Evolutionary conservation across 2,888 invertebrate species (phyloP).

Genomic region (Pristionchus arcanus): DNA sequence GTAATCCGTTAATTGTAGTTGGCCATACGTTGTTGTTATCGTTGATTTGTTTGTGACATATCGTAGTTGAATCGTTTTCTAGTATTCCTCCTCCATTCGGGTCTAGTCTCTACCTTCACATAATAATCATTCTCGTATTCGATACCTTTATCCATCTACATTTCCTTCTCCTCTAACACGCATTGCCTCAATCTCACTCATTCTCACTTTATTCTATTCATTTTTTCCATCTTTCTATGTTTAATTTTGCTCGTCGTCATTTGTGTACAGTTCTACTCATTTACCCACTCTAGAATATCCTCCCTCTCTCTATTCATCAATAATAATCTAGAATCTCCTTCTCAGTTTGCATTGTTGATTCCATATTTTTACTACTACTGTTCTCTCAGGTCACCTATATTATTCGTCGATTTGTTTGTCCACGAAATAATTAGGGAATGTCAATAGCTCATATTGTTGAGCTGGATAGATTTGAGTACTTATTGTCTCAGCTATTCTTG

Average conservation of each 20-base stretch:
- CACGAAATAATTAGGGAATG: background rate
- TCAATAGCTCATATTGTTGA: background rate
- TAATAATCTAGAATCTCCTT: background rate
- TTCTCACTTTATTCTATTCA: background rate
- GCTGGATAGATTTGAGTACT: background rate
- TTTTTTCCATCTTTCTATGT: background rate
- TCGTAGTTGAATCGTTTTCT: background rate
- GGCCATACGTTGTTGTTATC: conserved; percentile 37
- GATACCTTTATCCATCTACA: background rate
- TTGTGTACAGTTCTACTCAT: conserved; percentile 36
- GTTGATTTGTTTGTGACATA: conserved; percentile 39
- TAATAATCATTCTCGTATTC: background rate
- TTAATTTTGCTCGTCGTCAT: conserved; percentile 18
- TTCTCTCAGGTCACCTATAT: background rate
- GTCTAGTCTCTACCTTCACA: background rate
- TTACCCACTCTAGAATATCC: background rate
- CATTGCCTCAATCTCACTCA: conserved; percentile 29
- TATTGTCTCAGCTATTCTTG: conserved; percentile 1
- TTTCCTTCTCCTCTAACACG: conserved; percentile 25
- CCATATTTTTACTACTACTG: background rate
- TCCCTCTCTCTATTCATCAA: background rate
- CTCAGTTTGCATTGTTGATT: conserved; percentile 18
- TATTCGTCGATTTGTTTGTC: background rate
- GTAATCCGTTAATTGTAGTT: conserved; percentile 41
- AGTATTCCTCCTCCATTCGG: background rate